Base-by-base conservation (phyloP, 2,797 vertebrate species). In the Hemibagrus guttatus region DNA sequence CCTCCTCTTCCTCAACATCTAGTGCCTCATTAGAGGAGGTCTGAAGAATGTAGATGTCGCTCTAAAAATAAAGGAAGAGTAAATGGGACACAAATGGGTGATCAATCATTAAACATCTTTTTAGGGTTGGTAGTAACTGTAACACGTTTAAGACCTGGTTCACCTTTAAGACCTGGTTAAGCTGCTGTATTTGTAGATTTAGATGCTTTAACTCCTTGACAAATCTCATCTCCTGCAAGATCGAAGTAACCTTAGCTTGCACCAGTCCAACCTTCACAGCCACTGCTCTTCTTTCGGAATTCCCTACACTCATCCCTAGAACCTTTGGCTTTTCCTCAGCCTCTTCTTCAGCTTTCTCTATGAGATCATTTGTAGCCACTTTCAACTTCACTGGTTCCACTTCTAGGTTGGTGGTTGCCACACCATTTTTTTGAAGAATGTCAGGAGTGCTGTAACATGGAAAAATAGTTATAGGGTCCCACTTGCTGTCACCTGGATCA, bases 1-100 rank as follows among this genome's bases (percentile, higher is more conserved):
- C 96, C 61, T 97, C 97, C 89, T 98, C 97, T 63, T 97, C 97
- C 89, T 98, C 97, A 35, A 97, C 95, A 87, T 96, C 96, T 76
- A 99, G 94, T 54, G 96, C 97, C 88, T 98, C 97, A 76, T 95
- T 90, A 0, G 96, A 97, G 2, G 95, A 92, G 0, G 94, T 93
- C 81, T 93, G 96, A 81, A 87, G 87, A 87, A 93, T 82, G 16
- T 93, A 94, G 6, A 94, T 90, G 86, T 95, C 87, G 17, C 95
- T 95, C 95, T 96, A 90, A 12, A 61, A 78, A 23, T 54, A 21
- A 80, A 49, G 31, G 68, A 21, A 56, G 1, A 81, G 21, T 63
- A 54, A 42, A 85, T 42, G 54, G 16, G 17, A 39, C 63, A 80
- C 7, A 46, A 56, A 68, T 49, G 0, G 58, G 26, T 87, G n/a